These are phyloP conservation scores for Brevimyrus niger DNA, from an alignment of 2,113 vertebrate species.

Conservation along the genomic window DNA sequence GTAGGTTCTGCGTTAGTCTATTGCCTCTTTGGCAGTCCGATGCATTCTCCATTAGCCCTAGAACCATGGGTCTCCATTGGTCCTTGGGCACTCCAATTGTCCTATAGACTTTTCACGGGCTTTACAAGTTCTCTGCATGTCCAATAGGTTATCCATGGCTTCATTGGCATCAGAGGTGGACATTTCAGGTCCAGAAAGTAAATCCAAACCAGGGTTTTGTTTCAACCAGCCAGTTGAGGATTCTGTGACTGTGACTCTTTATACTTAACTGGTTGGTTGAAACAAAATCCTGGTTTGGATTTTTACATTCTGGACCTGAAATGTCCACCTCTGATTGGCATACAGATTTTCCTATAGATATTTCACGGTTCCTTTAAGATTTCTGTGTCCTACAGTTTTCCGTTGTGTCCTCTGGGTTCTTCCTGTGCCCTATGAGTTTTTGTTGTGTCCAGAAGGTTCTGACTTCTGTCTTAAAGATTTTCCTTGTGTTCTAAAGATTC, in stretches of 20 bases:
- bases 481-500: neutral
- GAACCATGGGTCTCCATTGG: neutral
- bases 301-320: no score
- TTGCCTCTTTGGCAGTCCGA: neutral
- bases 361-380: neutral
- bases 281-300: no score
- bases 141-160: neutral
- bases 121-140: neutral
- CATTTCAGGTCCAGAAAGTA: no score
- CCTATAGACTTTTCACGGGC: neutral
- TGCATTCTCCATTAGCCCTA: neutral
- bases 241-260: no score
- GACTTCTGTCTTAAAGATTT: neutral
- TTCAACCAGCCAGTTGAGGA: no score
- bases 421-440: neutral
- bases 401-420: neutral
- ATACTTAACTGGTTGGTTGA: no score
- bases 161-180: no score
- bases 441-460: neutral
- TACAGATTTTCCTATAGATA: neutral
- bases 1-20: neutral
- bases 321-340: no score
- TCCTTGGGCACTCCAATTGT: neutral
- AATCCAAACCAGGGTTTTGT: no score
- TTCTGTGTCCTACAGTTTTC: neutral